Evolutionary conservation across 92 coral and sea anemone species (phyloP).

Genomic region (Desmophyllum pertusum): DNA sequence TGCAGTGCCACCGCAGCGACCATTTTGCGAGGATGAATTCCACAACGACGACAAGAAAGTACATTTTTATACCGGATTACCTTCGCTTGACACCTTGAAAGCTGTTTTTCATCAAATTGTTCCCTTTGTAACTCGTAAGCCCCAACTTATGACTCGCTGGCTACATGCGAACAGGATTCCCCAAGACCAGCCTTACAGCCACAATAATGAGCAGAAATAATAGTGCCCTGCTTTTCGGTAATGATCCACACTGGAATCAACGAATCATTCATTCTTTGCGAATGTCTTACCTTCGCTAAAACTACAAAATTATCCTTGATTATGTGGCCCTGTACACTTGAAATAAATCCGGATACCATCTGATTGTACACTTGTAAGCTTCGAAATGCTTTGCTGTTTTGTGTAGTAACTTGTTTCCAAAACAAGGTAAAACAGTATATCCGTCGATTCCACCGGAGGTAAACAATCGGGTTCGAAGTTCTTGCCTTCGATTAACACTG

Average conservation of each 20-base stretch:
- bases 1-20: no score
- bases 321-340: slow-evolving; percentile 47
- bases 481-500: no score
- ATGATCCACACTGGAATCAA: slow-evolving; percentile 31
- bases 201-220: no score
- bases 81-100: slow-evolving; percentile 37
- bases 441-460: no score
- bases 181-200: no score
- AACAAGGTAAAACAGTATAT: no score
- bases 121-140: slow-evolving; percentile 22
- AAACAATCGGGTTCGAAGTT: no score
- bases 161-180: no score
- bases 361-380: slow-evolving; percentile 51
- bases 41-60: slow-evolving; percentile 37
- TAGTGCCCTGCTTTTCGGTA: slow-evolving; percentile 19
- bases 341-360: slow-evolving; percentile 39
- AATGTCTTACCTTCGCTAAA: slow-evolving; percentile 42
- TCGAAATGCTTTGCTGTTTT: slow-evolving; percentile 41
- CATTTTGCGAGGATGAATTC: no score
- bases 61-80: no score
- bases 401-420: slow-evolving; percentile 50
- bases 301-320: slow-evolving; percentile 48
- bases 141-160: not conserved
- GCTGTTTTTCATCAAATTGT: slow-evolving; percentile 14
- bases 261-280: slow-evolving; percentile 45